A percentile compares a stretch with the other conserved stretches of the same genome.
phyloP scores from a whole-genome alignment of 1,140 invertebrate genomes.

The Anoplolepis gracilipes region DNA sequence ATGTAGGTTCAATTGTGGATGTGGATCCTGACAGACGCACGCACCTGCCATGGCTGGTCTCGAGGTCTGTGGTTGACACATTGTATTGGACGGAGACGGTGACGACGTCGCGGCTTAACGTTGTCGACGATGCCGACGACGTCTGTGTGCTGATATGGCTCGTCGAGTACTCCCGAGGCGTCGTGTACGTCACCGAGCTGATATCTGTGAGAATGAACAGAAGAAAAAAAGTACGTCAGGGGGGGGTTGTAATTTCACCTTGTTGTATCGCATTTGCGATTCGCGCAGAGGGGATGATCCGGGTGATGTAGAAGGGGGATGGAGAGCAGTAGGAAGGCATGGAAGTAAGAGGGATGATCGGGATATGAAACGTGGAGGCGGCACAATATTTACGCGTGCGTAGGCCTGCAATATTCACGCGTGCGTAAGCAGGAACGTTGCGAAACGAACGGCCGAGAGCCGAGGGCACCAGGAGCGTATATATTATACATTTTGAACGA shows the following conservation, averaged over 20 bases:
- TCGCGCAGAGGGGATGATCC: slow-evolving; percentile 31
- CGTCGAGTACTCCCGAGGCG: slow-evolving; percentile 80
- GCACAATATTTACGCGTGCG: slow-evolving; percentile 77
- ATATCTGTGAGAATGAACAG: slow-evolving; percentile 77
- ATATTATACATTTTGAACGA: neutral
- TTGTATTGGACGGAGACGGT: slow-evolving; percentile 81
- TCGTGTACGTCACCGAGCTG: slow-evolving; percentile 82
- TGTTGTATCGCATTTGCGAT: slow-evolving; percentile 49
- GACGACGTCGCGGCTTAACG: slow-evolving; percentile 78
- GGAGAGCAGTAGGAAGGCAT: neutral
- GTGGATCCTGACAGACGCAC: slow-evolving; percentile 41
- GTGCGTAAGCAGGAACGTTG: slow-evolving; percentile 73
- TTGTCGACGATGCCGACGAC: slow-evolving; percentile 74
- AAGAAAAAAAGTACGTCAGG: slow-evolving; percentile 45
- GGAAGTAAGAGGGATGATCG: slow-evolving; percentile 19
- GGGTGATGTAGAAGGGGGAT: neutral
- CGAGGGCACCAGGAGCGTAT: slow-evolving; percentile 46
- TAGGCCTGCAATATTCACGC: slow-evolving; percentile 75
- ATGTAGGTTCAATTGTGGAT: neutral
- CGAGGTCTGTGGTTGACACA: slow-evolving; percentile 80
- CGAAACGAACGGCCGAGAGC: slow-evolving; percentile 26
- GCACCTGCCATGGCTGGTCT: slow-evolving; percentile 81
- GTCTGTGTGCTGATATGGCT: slow-evolving; percentile 81
- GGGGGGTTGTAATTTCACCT: slow-evolving; percentile 26
- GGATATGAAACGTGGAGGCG: slow-evolving; percentile 60